Evolutionary conservation across 2,797 vertebrate genomes (phyloP).

Genomic region (Pteronotus mesoamericanus): DNA sequence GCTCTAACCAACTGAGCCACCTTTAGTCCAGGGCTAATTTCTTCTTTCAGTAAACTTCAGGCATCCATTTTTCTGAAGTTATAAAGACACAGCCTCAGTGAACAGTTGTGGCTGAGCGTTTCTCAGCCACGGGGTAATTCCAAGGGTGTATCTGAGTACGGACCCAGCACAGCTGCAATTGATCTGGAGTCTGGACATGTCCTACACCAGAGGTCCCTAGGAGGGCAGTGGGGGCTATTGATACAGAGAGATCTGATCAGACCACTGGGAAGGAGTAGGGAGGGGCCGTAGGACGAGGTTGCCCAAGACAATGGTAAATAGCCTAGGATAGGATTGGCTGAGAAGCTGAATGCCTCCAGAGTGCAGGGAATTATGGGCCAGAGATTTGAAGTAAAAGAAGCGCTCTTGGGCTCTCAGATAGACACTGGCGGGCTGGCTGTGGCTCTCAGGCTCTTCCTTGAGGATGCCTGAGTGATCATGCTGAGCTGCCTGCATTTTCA

Average conservation of each 20-base stretch:
- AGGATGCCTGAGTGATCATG: too few relatives aligned
- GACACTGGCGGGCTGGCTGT: too few relatives aligned
- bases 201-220: not conserved
- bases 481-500: too few relatives aligned
- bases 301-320: too few relatives aligned
- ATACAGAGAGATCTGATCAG: not conserved
- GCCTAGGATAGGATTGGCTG: too few relatives aligned
- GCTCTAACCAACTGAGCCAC: not conserved
- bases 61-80: not conserved
- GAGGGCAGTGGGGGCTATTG: fast-evolving
- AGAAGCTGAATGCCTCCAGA: not conserved
- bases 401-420: not conserved
- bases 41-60: not conserved
- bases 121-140: not conserved
- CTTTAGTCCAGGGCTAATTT: not conserved
- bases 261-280: not conserved
- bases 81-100: not conserved
- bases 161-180: not conserved
- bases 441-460: too few relatives aligned
- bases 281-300: not conserved
- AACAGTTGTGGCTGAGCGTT: not conserved
- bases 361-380: not conserved
- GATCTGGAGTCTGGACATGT: not conserved
- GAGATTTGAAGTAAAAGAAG: not conserved
- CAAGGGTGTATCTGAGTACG: not conserved